phyloP scores from a whole-genome alignment of 2,888 invertebrate genomes.

The Lycaena phlaeas region DNA sequence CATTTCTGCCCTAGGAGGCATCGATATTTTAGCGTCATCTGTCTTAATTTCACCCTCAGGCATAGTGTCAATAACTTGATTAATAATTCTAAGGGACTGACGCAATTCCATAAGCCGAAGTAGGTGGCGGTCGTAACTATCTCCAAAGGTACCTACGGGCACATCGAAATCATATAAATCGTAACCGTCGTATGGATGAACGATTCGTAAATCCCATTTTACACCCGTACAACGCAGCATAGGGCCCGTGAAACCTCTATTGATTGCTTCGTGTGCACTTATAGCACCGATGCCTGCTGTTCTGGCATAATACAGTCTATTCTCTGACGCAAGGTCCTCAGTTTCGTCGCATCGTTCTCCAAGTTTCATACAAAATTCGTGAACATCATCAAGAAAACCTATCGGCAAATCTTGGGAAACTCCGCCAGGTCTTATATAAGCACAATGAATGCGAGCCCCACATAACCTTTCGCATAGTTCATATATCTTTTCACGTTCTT shows the following conservation, averaged over 20 bases:
- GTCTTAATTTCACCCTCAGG: slow-evolving; percentile 83
- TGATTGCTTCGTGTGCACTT: slow-evolving; percentile 82
- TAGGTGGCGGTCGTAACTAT: slow-evolving; percentile 87
- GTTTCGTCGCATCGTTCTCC: slow-evolving; percentile 86
- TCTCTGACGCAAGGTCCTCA: slow-evolving; percentile 83
- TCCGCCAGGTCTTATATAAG: slow-evolving; percentile 88
- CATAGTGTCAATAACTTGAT: slow-evolving; percentile 88
- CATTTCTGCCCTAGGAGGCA: slow-evolving; percentile 86
- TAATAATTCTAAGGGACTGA: slow-evolving; percentile 83
- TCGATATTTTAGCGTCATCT: slow-evolving; percentile 85
- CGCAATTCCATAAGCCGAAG: slow-evolving; percentile 81
- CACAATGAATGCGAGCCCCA: slow-evolving; percentile 88
- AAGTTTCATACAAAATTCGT: slow-evolving; percentile 78
- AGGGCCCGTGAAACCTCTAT: slow-evolving; percentile 78
- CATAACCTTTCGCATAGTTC: slow-evolving; percentile 88
- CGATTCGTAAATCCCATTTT: slow-evolving; percentile 90
- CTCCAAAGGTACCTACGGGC: slow-evolving; percentile 85
- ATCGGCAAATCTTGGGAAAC: slow-evolving; percentile 73
- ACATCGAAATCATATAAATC: slow-evolving; percentile 88
- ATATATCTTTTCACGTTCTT: slow-evolving; percentile 89
- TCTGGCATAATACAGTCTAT: slow-evolving; percentile 77
- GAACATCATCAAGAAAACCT: slow-evolving; percentile 85
- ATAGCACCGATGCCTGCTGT: slow-evolving; percentile 82
- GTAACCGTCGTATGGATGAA: slow-evolving; percentile 89
- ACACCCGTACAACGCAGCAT: slow-evolving; percentile 87